These are phyloP conservation scores for Diplodus sargus DNA, from an alignment of 2,797 vertebrate genomes.

Conservation along the genomic window DNA sequence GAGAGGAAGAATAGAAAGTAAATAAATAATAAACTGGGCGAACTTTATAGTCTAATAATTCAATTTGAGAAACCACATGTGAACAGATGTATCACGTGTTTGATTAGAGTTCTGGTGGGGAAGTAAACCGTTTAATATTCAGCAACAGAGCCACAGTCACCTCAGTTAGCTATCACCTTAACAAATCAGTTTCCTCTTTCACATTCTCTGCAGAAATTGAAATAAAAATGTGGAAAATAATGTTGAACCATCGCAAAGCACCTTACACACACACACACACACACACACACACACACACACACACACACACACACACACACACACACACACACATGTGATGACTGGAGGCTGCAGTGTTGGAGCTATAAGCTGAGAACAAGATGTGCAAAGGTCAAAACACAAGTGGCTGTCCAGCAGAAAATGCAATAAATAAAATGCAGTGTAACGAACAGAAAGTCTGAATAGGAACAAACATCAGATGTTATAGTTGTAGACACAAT, in stretches of 20 bases:
- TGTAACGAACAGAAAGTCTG: background rate
- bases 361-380: constrained; percentile 35
- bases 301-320: background rate
- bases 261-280: background rate
- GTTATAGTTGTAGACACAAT: background rate
- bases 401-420: background rate
- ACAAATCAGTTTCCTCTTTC: background rate
- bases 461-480: background rate
- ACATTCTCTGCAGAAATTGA: background rate
- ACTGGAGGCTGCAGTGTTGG: too few species aligned
- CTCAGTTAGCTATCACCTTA: background rate
- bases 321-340: background rate
- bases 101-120: background rate
- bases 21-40: background rate
- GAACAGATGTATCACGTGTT: constrained; percentile 17
- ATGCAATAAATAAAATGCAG: background rate
- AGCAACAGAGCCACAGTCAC: constrained; percentile 2
- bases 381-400: background rate
- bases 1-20: background rate
- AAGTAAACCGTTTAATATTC: constrained; percentile 13
- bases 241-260: background rate
- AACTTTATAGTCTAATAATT: constrained; percentile 35
- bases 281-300: background rate
- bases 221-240: background rate
- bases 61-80: constrained; percentile 4